phyloP scores from a whole-genome alignment of 2,888 invertebrate species.

The Invenusta paracnida region DNA sequence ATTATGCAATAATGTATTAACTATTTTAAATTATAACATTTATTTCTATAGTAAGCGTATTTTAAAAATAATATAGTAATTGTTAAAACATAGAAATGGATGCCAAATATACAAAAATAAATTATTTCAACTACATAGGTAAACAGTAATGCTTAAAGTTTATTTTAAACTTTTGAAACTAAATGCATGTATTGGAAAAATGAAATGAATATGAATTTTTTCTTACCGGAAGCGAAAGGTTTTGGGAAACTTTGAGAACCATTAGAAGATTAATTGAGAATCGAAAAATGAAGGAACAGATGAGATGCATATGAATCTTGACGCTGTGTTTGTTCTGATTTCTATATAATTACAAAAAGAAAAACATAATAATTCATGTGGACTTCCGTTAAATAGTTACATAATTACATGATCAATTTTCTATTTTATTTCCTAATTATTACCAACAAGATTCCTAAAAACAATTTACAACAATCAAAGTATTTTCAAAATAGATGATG shows the following conservation, averaged over 20 bases:
- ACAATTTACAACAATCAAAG: no score
- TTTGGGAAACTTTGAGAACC: constrained; percentile 60
- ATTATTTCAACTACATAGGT: constrained; percentile 40
- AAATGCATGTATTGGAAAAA: background rate
- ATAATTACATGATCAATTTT: no score
- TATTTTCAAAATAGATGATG: no score
- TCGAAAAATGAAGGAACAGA: constrained; percentile 61
- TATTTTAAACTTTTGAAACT: background rate
- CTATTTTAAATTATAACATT: no score
- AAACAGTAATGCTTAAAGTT: constrained; percentile 36
- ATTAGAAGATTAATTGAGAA: constrained; percentile 60
- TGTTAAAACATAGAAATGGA: background rate
- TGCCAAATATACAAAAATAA: background rate
- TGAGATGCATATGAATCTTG: constrained; percentile 61
- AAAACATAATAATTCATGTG: no score
- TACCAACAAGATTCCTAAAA: no score
- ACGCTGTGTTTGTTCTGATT: constrained; percentile 49
- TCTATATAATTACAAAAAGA: background rate
- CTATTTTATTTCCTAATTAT: no score
- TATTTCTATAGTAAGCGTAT: no score
- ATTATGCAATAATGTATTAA: no score
- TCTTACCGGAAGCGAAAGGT: constrained; percentile 20
- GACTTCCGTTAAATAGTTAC: no score
- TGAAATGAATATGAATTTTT: background rate
- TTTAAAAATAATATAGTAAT: no score